Evolutionary conservation across 2,113 vertebrate genomes (phyloP).

Genomic region (Notothenia rossii): DNA sequence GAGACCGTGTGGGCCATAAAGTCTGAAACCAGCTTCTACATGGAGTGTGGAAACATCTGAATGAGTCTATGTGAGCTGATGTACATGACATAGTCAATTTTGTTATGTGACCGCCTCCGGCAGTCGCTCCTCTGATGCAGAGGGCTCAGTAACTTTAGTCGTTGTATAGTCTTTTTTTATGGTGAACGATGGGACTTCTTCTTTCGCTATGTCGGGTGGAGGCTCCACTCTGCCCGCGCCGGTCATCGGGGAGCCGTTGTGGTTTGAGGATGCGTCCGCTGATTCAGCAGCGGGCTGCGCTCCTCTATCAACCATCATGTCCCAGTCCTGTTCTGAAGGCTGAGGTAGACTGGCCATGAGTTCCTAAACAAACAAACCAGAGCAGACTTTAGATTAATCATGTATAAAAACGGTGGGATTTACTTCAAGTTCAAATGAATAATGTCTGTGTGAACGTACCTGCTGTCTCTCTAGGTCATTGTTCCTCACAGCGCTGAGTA

Average conservation of each 20-base stretch:
- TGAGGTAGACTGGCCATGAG: conserved; percentile 96
- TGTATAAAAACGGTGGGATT: neutral
- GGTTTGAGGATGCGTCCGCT: conserved; percentile 67
- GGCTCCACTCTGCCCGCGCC: conserved; percentile 10
- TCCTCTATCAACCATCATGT: conserved; percentile 84
- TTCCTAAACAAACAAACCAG: conserved; percentile 80
- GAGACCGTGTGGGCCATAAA: conserved; percentile 47
- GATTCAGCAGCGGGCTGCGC: conserved; percentile 79
- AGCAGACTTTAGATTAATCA: conserved; percentile 7
- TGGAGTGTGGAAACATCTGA: conserved; percentile 44
- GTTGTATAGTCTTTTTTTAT: conserved; percentile 47
- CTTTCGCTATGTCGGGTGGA: neutral
- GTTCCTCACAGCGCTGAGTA: conserved; percentile 91
- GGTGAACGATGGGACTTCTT: conserved; percentile 52
- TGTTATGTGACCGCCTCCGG: conserved; percentile 85
- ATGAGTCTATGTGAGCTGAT: conserved; percentile 31
- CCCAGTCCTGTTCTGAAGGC: conserved; percentile 91
- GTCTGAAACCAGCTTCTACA: conserved; percentile 84
- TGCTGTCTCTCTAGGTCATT: conserved; percentile 95
- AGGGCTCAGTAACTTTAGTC: conserved; percentile 84
- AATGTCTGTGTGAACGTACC: conserved; percentile 71
- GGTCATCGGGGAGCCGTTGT: conserved; percentile 68
- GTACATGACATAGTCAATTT: conserved; percentile 78
- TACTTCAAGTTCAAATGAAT: neutral
- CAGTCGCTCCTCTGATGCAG: conserved; percentile 89